Evolutionary conservation across 2,888 invertebrate genomes (phyloP), one percentile per base, ranked within the genome.

Genomic region (Apamea crenata): DNA sequence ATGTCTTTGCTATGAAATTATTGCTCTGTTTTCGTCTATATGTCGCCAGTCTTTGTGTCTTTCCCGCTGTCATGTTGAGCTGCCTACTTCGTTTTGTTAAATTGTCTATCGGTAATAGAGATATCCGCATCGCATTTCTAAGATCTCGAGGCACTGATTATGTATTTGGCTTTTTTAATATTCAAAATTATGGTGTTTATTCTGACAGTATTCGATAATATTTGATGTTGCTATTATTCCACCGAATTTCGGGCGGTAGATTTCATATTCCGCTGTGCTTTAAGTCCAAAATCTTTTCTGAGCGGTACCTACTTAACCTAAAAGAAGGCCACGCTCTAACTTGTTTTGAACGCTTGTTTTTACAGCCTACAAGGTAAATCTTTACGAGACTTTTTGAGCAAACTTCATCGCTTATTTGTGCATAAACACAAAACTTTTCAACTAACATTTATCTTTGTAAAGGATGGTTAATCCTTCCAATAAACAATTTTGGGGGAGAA

Each of bases 1-100:
- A 92, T 90, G 89, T 88, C 87, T 86, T 88, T 79, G 59, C 85
- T 91, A 89, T 87, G 83, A 92, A 94, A 92, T 94, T 94, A 95
- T 94, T 86, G 90, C 91, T 91, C 93, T 95, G 94, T 95, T 95
- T 95, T 94, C 90, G 91, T 91, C 89, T 90, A 75, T 78, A 82
- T 83, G 81, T 76, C 78, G 67, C 82, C 78, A 84, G 88, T 88
- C 88, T 89, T 85, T 88, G 89, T 83, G 78, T 77, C 84, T 78
- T 83, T 90, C 88, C 86, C 80, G 72, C 72, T 85, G 82, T 86
- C 78, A 70, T 83, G 81, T 87, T 87, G 81, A 86, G 87, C 84
- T 59, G 65, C 70, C 74, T 56, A 47, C 47, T 74, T 66, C 79
- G 40, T 71, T 89, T 81, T 72, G 44, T 40, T 75, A 71, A 79